Evolutionary conservation across 2,113 vertebrate genomes (phyloP), one percentile per base, ranked within the genome.

Genomic region (Labeo rohita): DNA sequence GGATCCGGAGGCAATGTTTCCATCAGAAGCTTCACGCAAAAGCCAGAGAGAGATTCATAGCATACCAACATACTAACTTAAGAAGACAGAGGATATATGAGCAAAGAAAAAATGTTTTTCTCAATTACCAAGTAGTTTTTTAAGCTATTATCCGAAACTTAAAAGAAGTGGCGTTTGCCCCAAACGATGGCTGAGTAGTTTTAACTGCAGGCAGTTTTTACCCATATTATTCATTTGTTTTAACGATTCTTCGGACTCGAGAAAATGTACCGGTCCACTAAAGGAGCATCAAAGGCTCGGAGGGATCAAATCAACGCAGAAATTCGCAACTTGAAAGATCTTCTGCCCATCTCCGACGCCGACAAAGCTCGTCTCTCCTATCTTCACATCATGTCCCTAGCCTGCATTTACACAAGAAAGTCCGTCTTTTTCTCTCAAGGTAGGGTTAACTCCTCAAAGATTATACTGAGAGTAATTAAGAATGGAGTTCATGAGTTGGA

Each of bases 301-400:
- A 94, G 97, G 87, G 97, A 98, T 93, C 97, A 98, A 92, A 98
- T 98, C 95, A 98, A 98, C 92, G 95, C 96, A 2, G 97, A 98
- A 94, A 98, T 98, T 91, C 95, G 97, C 81, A 96, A 94, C 89
- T 95, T 98, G 84, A 97, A 97, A 90, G 97, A 98, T 91, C 94
- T 98, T 93, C 95, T 98, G 92, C 97, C 97, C 34, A 96, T 98
- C 80, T 93, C 96, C 13, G 97, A 98, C 16, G 93, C 95, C 3
- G 97, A 98, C 91, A 97, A 97, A 89, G 96, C 97, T 49, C 95
- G 97, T 50, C 96, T 98, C 8, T 98, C 97, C 18, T 98, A 98
- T 89, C 96, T 98, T 88, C 97, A 98, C 95, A 97, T 98, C 89
- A 98, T 98, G 97, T 97, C 97, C 0, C 95, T 98, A 0, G 97